Percentiles rank a stretch among this genome's conserved stretches.
phyloP scores from a whole-genome alignment of 2,888 invertebrate species.

The Coleophora flavipennella region DNA sequence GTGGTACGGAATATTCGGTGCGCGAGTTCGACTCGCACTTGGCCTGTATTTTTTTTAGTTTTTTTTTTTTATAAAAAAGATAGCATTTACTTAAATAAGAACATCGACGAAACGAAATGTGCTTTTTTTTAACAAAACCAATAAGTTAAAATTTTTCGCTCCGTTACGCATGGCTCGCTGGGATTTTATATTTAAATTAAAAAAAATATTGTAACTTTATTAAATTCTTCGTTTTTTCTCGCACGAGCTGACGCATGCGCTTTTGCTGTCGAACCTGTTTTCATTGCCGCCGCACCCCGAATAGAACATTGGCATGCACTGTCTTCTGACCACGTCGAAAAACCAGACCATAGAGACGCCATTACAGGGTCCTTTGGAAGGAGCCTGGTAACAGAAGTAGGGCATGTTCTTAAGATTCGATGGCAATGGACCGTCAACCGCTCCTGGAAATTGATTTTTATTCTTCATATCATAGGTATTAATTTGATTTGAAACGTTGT shows the following conservation, averaged over 20 bases:
- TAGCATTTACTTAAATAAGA: no score
- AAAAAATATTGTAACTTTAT: slow-evolving; percentile 2
- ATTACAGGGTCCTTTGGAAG: slow-evolving; percentile 46
- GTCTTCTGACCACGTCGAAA: slow-evolving; percentile 46
- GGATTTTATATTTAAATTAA: no score
- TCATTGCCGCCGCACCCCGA: slow-evolving; percentile 63
- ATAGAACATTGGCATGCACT: slow-evolving; percentile 55
- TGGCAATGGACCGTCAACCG: slow-evolving; percentile 48
- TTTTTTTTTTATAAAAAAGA: no score
- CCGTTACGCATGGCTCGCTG: no score
- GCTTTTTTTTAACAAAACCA: no score
- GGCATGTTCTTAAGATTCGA: slow-evolving; percentile 46
- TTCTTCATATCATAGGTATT: no score
- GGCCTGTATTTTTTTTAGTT: no score
- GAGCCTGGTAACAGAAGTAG: slow-evolving; percentile 57
- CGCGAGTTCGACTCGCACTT: no score
- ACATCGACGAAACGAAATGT: no score
- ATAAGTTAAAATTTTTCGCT: no score
- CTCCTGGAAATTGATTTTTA: slow-evolving; percentile 37
- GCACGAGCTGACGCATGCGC: slow-evolving; percentile 38
- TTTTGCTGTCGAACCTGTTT: slow-evolving; percentile 39
- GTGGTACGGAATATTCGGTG: no score
- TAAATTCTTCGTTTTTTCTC: slow-evolving; percentile 28
- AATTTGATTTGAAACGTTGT: no score
- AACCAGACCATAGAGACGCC: slow-evolving; percentile 42